Evolutionary conservation across 2,888 invertebrate genomes (phyloP).

Genomic region (Idaea straminata): DNA sequence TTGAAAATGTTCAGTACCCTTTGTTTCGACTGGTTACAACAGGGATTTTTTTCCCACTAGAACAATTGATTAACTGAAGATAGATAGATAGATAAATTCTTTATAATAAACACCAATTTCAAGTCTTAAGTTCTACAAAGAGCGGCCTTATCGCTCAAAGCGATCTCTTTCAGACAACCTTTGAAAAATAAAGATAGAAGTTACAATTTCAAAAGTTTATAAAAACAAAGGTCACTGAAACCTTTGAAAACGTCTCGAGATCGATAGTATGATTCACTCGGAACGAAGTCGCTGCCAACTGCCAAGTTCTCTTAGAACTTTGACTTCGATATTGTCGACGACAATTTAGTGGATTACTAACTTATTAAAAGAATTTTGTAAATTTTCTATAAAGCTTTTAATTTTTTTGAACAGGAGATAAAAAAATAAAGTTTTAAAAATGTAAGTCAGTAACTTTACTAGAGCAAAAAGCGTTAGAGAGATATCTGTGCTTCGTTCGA

Average conservation of each 20-base stretch:
- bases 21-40: too few species aligned
- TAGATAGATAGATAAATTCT: too few species aligned
- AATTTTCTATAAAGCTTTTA: not conserved
- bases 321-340: slow-evolving; percentile 12
- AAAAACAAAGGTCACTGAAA: not conserved
- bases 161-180: not conserved
- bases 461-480: too few species aligned
- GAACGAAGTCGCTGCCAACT: slow-evolving; percentile 23
- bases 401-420: too few species aligned
- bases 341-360: not conserved
- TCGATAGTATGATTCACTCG: not conserved
- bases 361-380: not conserved
- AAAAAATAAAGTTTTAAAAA: too few species aligned
- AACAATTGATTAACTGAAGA: too few species aligned
- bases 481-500: too few species aligned
- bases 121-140: too few species aligned
- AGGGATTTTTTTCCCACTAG: too few species aligned
- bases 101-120: too few species aligned
- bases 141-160: not conserved
- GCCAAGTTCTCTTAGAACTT: not conserved
- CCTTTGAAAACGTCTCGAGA: not conserved
- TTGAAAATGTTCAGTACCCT: too few species aligned
- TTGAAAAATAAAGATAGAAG: not conserved
- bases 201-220: not conserved
- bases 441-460: too few species aligned